A percentile compares a stretch with the other conserved stretches of the same genome.
These are phyloP conservation scores for Bellardia bayeri DNA, from an alignment of 2,888 invertebrate species.

Conservation along the genomic window DNA sequence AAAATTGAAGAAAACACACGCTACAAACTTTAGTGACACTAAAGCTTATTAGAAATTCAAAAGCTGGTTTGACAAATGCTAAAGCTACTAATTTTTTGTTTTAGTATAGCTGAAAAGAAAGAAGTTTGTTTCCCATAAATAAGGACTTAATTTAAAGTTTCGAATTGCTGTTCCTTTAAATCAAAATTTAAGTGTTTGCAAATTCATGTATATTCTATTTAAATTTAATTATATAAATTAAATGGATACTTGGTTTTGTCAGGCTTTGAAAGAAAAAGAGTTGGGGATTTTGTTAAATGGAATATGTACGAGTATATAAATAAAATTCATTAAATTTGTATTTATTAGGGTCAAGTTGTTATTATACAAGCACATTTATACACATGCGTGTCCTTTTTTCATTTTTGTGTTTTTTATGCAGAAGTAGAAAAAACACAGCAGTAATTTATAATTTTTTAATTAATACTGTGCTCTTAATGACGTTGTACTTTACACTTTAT, in stretches of 20 bases:
- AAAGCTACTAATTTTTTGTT: not conserved
- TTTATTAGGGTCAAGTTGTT: conserved; percentile 63
- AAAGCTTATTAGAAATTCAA: conserved; percentile 47
- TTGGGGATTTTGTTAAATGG: conserved; percentile 15
- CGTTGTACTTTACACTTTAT: conserved; percentile 64
- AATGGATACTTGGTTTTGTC: not conserved
- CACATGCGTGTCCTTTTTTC: not conserved
- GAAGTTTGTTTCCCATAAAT: no score
- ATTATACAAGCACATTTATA: not conserved
- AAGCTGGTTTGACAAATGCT: conserved; percentile 28
- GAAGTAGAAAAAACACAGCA: conserved; percentile 23
- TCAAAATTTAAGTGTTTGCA: not conserved
- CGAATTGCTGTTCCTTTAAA: not conserved
- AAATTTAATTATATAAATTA: conserved; percentile 30
- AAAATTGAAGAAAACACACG: conserved; percentile 12
- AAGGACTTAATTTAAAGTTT: no score
- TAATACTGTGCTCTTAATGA: conserved; percentile 66
- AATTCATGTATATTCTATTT: not conserved
- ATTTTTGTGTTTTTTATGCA: conserved; percentile 17
- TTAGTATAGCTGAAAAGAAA: not conserved
- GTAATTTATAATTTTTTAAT: conserved; percentile 65
- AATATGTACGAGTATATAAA: conserved; percentile 10
- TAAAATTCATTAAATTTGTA: conserved; percentile 7
- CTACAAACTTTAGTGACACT: conserved; percentile 1
- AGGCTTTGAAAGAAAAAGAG: not conserved